Conservation (phyloP, 2,797 vertebrate genomes). For the Squalus acanthias region DNA sequence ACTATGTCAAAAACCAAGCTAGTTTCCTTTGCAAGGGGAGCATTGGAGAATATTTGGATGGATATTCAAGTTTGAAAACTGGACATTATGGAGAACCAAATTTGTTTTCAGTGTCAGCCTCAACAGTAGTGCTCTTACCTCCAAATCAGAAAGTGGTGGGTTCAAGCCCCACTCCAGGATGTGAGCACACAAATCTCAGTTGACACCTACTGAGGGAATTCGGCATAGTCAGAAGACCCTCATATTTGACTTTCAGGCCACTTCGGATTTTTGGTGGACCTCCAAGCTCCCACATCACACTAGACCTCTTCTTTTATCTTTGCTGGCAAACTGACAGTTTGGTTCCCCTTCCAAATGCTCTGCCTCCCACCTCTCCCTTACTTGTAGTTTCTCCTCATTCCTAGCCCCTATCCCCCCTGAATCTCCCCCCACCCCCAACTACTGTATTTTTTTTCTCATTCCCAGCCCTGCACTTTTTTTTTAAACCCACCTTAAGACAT, state of each 20-base stretch:
- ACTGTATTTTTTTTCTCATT: not conserved
- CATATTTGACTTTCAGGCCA: not conserved
- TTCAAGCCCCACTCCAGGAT: not conserved
- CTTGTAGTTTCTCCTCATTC: not conserved
- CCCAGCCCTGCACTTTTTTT: not conserved
- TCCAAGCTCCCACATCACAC: no score
- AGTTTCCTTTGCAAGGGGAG: not conserved
- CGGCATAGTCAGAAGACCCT: not conserved
- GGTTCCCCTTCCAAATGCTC: not conserved
- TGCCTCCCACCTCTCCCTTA: no score
- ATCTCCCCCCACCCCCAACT: not conserved
- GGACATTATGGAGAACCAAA: not conserved
- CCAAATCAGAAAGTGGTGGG: not conserved
- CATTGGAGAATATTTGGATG: not conserved
- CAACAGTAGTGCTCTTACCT: not conserved
- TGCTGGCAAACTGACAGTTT: not conserved
- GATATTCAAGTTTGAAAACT: not conserved
- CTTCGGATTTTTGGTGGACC: not conserved
- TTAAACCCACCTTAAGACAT: not conserved
- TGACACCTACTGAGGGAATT: not conserved
- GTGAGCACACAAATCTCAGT: not conserved
- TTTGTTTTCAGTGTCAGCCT: not conserved
- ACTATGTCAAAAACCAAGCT: not conserved
- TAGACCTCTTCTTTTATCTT: not conserved
- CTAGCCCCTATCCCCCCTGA: not conserved